phyloP scores from a whole-genome alignment of 2,113 vertebrate species.

The Silurus asotus region DNA sequence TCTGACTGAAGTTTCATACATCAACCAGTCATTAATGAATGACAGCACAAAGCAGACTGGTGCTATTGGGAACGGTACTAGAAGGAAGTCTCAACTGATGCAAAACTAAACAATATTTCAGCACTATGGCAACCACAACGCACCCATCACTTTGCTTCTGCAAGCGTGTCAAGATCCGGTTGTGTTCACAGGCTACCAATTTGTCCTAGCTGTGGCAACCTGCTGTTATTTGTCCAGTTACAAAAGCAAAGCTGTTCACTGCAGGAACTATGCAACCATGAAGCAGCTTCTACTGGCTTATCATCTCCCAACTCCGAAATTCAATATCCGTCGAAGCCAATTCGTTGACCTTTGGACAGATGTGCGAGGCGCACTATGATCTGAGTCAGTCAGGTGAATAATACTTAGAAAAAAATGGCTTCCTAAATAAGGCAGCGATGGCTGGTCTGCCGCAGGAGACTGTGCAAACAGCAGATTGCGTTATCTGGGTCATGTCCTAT shows the following conservation, averaged over 20 bases:
- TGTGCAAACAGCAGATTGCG: conserved; percentile 16
- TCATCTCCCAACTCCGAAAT: conserved; percentile 29
- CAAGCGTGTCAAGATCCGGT: neutral
- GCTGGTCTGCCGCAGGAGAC: neutral
- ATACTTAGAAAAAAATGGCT: conserved; percentile 28
- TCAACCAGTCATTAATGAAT: neutral
- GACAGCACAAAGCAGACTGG: neutral
- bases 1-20: neutral
- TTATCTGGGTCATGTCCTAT: conserved; percentile 24
- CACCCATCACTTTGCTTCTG: no score
- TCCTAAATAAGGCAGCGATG: conserved; percentile 45
- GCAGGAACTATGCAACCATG: neutral
- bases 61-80: neutral
- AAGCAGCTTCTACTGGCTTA: conserved; percentile 31
- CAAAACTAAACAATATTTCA: neutral
- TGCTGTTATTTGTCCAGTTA: conserved; percentile 13
- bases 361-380: conserved; percentile 1
- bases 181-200: neutral
- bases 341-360: conserved; percentile 60
- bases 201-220: neutral
- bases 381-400: conserved; percentile 42
- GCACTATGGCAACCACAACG: neutral
- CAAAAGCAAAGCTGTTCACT: conserved; percentile 19
- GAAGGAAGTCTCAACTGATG: neutral
- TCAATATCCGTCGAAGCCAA: conserved; percentile 47